phyloP scores from a whole-genome alignment of 2,888 invertebrate genomes.

The Rotaria socialis region DNA sequence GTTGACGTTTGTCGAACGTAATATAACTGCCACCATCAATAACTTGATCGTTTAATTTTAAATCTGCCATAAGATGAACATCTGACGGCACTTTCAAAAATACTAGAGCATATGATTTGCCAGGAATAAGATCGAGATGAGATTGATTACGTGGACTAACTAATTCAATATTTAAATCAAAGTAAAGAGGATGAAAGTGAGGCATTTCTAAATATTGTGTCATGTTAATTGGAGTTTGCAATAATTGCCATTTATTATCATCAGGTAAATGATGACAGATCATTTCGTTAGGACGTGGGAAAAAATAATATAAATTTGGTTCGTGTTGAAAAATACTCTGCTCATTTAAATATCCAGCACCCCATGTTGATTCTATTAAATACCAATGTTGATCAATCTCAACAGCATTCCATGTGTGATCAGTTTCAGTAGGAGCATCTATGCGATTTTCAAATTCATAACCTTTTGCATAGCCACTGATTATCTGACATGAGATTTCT shows the following conservation, averaged over 20 bases:
- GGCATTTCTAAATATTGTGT: background rate
- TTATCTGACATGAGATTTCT: constrained; percentile 8
- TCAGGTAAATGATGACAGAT: constrained; percentile 35
- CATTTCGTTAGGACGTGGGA: constrained; percentile 33
- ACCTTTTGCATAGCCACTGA: constrained; percentile 39
- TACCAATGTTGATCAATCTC: constrained; percentile 40
- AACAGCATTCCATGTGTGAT: constrained; percentile 46
- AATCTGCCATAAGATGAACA: background rate
- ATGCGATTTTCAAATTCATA: constrained; percentile 17
- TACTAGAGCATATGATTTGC: constrained; percentile 18
- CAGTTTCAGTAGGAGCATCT: background rate
- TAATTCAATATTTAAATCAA: background rate
- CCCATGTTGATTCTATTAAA: constrained; percentile 43
- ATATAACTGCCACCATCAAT: background rate
- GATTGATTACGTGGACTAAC: background rate
- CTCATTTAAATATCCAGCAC: constrained; percentile 13
- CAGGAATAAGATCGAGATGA: background rate
- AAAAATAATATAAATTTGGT: constrained; percentile 37
- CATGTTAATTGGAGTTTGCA: background rate
- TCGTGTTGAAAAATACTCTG: constrained; percentile 3
- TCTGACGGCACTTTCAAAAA: background rate
- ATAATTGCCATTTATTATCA: constrained; percentile 37
- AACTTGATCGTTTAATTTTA: background rate
- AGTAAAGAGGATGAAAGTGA: background rate
- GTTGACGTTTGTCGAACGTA: background rate